Evolutionary conservation across 2,888 invertebrate genomes (phyloP), one percentile per base, ranked within the genome.

Genomic region (Ennomos erosarius): DNA sequence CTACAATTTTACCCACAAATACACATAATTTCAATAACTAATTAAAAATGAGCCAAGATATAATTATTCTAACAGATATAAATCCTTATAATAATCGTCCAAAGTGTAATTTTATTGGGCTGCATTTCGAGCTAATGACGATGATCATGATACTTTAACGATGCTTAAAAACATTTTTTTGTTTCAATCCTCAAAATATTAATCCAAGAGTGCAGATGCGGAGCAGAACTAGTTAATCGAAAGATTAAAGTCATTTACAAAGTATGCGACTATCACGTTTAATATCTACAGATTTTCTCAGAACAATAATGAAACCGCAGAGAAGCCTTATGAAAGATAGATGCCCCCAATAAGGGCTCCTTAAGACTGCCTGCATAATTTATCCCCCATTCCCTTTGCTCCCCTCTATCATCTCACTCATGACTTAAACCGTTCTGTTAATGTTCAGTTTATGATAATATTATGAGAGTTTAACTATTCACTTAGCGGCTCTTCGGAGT

Each of bases 401-500:
- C 11, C 48, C 49, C 53, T 42, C 16, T 33, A 49, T 61, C 58
- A 59, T 57, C 34, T 68, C 80, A 82, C 82, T 68, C 73, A 38
- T 78, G 59, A 77, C 74, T 83, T 79, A 67, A 52, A 65, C 80
- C 85, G 78, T 62, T 55, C 70, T 75, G 79, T 81, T 90, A 90
- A 91, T 90, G 90, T 85, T 82, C 85, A 78, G 81, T 90, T 90
- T 90, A 91, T 90, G 91, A 85, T 82, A 91, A 91, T 90, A 85
- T 87, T 85, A 89, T 81, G 90, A 88, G 88, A 87, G 84, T 90
- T 90, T 90, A 90, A 91, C 89, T 89, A 90, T 90, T 90, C 89
- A 87, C 90, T 90, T 90, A 90, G 88, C 83, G 85, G 73, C 82
- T 84, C 84, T 78, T 81, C 73, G 68, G 74, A 73, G 81, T 84